Evolutionary conservation across 2,113 vertebrate genomes (phyloP).

Genomic region (Petrocephalus microphthalmus): DNA sequence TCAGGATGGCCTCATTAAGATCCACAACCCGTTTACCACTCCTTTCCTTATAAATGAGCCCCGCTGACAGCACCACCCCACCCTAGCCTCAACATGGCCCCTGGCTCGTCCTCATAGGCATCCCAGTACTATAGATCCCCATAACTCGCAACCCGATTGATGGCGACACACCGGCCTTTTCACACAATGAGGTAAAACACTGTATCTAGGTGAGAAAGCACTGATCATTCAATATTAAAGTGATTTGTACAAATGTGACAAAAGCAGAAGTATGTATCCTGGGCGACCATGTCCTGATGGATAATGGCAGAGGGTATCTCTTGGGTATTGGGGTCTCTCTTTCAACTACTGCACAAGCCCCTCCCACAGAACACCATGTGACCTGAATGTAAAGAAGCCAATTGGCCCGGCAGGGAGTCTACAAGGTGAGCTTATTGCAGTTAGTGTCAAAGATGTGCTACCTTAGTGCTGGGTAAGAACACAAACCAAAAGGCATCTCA

Average conservation of each 20-base stretch:
- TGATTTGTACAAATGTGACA: background rate
- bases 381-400: background rate
- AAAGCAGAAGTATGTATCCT: background rate
- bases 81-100: background rate
- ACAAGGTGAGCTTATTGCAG: background rate
- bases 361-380: background rate
- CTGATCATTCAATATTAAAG: background rate
- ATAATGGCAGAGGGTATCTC: background rate
- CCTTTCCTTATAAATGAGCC: background rate
- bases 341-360: background rate
- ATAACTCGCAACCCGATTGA: background rate
- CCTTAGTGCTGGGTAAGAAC: background rate
- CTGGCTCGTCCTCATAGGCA: background rate
- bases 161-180: background rate
- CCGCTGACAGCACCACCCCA: background rate
- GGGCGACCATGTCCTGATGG: background rate
- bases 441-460: background rate
- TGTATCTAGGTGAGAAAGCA: background rate
- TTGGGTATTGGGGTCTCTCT: background rate
- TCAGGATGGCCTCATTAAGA: background rate
- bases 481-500: background rate
- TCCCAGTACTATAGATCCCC: background rate
- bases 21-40: background rate
- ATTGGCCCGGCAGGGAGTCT: background rate
- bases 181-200: background rate